These are phyloP conservation scores for Phyto melanocephala DNA, from an alignment of 2,888 invertebrate genomes.

Conservation along the genomic window DNA sequence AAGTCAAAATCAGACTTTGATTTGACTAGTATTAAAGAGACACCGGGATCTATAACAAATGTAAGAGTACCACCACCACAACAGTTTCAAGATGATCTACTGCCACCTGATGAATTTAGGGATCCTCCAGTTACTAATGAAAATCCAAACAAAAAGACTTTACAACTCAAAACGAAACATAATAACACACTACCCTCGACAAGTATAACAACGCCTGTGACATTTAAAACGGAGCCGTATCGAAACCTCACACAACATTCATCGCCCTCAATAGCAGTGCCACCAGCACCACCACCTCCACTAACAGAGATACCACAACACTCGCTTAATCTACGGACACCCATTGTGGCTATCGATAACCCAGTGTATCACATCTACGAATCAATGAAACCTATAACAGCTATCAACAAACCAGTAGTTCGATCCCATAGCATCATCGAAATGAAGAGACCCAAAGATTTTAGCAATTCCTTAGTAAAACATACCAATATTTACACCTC, in stretches of 20 bases:
- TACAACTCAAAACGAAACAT: conserved; percentile 26
- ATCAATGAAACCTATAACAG: conserved; percentile 80
- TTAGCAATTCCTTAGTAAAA: conserved; percentile 40
- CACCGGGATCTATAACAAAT: conserved; percentile 75
- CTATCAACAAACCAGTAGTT: conserved; percentile 72
- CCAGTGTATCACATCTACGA: conserved; percentile 90
- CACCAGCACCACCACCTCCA: conserved; percentile 61
- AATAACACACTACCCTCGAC: conserved; percentile 1
- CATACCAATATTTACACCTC: conserved; percentile 28
- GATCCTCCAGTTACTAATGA: conserved; percentile 76
- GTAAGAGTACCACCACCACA: conserved; percentile 88
- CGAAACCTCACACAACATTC: conserved; percentile 40
- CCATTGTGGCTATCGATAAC: conserved; percentile 82
- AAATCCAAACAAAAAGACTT: conserved; percentile 22
- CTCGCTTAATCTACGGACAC: conserved; percentile 67
- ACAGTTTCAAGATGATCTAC: conserved; percentile 89
- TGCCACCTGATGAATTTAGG: conserved; percentile 87
- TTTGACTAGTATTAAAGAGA: conserved; percentile 81
- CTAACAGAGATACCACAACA: conserved; percentile 71
- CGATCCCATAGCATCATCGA: conserved; percentile 75
- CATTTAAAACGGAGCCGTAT: conserved; percentile 43
- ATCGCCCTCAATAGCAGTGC: conserved; percentile 45
- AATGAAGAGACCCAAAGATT: conserved; percentile 70
- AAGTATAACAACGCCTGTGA: conserved; percentile 10
- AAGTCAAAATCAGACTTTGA: conserved; percentile 83